Percentiles rank a stretch among this genome's conserved stretches.
These are phyloP conservation scores for Bombus consobrinus DNA, from an alignment of 1,140 invertebrate genomes.

Conservation along the genomic window DNA sequence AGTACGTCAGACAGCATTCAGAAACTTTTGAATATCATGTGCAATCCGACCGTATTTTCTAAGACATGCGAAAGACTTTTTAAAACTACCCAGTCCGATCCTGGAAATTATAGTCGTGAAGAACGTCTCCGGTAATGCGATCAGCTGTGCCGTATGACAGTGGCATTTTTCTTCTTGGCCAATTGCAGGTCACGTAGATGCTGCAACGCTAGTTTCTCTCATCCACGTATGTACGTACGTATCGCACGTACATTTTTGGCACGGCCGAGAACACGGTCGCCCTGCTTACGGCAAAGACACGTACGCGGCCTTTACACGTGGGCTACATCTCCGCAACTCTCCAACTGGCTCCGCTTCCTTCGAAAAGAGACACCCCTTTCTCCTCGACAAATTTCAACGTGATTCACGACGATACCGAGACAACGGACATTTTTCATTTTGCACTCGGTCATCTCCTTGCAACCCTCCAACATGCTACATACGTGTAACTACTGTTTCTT, in stretches of 20 bases:
- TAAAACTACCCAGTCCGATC: not conserved
- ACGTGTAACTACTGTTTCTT: conserved; percentile 20
- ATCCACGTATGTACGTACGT: conserved; percentile 45
- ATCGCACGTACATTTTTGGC: conserved; percentile 69
- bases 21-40: not conserved
- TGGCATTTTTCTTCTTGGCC: conserved; percentile 61
- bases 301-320: conserved; percentile 43
- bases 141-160: conserved; percentile 68
- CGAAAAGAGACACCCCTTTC: conserved; percentile 11
- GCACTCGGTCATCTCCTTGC: not conserved
- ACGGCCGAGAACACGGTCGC: conserved; percentile 37
- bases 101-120: conserved; percentile 54
- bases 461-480: not conserved
- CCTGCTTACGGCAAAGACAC: conserved; percentile 48
- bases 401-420: conserved; percentile 53
- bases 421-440: conserved; percentile 42
- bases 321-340: conserved; percentile 50
- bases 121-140: conserved; percentile 63
- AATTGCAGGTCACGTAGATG: conserved; percentile 73
- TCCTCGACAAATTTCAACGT: conserved; percentile 49
- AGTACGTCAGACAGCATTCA: not conserved
- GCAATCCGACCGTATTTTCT: not conserved
- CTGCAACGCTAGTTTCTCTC: conserved; percentile 56
- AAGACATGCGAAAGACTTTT: conserved; percentile 16
- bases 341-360: conserved; percentile 32